phyloP scores from a whole-genome alignment of 2,888 invertebrate genomes.

The Meteorus cinctellus region DNA sequence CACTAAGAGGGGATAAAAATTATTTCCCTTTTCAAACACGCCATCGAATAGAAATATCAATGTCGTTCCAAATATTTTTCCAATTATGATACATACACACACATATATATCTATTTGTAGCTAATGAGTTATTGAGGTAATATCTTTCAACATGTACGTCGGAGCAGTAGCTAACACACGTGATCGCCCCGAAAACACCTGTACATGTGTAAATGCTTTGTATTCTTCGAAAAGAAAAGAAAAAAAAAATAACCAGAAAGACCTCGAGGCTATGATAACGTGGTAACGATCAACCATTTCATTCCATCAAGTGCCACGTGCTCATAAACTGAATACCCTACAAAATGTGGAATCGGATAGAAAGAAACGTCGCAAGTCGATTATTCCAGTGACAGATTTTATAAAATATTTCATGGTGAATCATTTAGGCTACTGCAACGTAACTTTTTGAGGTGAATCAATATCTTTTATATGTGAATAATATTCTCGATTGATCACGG shows the following conservation, averaged over 20 bases:
- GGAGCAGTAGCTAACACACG: slow-evolving; percentile 56
- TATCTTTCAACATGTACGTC: slow-evolving; percentile 36
- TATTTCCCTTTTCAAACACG: not conserved
- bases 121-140: slow-evolving; percentile 18
- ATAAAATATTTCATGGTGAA: not conserved
- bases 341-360: not conserved
- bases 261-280: slow-evolving; percentile 6
- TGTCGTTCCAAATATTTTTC: slow-evolving; percentile 16
- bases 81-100: not conserved
- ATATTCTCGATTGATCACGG: not conserved
- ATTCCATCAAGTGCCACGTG: slow-evolving; percentile 34
- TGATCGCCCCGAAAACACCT: slow-evolving; percentile 70
- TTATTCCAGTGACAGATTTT: not conserved
- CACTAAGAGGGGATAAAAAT: no score
- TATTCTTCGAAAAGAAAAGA: slow-evolving; percentile 20
- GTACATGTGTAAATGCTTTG: slow-evolving; percentile 63
- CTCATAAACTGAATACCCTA: slow-evolving; percentile 18
- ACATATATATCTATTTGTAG: slow-evolving; percentile 4
- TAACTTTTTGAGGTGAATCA: not conserved
- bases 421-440: not conserved
- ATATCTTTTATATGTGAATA: slow-evolving; percentile 3
- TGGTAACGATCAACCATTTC: slow-evolving; percentile 29
- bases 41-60: slow-evolving; percentile 20
- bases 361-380: slow-evolving; percentile 4
- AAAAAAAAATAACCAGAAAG: slow-evolving; percentile 1